These are phyloP conservation scores for Rhynchotus rufescens DNA, from an alignment of 2,797 vertebrate genomes.

Conservation along the genomic window DNA sequence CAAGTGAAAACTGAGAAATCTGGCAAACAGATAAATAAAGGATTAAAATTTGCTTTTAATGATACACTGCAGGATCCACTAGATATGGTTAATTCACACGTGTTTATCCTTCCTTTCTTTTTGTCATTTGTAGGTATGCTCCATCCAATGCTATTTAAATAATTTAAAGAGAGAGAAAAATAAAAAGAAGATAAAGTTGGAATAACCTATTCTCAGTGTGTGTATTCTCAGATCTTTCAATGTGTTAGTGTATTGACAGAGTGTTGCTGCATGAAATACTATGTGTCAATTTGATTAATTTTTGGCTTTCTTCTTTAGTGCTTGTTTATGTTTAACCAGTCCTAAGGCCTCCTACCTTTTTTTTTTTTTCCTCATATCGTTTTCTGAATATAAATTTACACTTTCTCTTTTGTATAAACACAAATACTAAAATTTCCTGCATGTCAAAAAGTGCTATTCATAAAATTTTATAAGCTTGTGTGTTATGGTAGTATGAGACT, in stretches of 20 bases:
- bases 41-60: not conserved
- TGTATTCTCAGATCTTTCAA: not conserved
- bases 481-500: not conserved
- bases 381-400: not conserved
- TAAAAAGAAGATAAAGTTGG: not conserved
- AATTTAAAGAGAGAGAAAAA: not conserved
- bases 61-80: not conserved
- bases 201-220: not conserved
- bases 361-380: not conserved
- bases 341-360: not conserved
- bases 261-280: not conserved
- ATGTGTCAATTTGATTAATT: not conserved
- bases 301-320: not conserved
- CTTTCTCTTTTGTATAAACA: not conserved
- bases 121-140: not conserved
- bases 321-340: not conserved
- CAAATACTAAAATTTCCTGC: not conserved
- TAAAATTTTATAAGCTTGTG: not conserved
- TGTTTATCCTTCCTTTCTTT: not conserved
- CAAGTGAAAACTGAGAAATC: not conserved
- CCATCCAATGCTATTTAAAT: not conserved
- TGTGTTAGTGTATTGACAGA: not conserved
- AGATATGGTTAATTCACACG: not conserved
- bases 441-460: not conserved
- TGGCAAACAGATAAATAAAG: not conserved